Evolutionary conservation across 2,888 invertebrate species (phyloP), one percentile per base, ranked within the genome.

Genomic region (Neria commutata): DNA sequence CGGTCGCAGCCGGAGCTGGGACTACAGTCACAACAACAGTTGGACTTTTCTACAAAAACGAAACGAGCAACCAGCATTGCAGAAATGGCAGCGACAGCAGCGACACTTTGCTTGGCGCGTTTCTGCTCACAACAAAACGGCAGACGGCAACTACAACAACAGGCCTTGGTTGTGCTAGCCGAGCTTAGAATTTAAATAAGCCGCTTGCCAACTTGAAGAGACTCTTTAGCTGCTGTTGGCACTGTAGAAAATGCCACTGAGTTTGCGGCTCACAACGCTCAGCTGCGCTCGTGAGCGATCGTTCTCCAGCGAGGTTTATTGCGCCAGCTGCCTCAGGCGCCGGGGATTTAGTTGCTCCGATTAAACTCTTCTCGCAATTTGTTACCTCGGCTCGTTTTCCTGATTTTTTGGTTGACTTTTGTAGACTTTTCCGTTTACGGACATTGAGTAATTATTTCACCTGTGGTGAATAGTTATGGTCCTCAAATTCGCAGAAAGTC

Each of bases 181-280:
- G 68, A 74, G 74, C 68, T 74, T 73, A 74, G 73, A 74, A 74
- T 74, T 74, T 74, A 70, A 74, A 74, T 73, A 71, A 74, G 70
- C 74, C 45, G 29, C 16, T 70, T 61, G 57, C 57, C 57, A 59
- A 46, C 54, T n/a, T n/a, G 40, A 61, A 56, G 61, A 61, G 33
- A 14, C 14, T 23, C 17, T 24, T 10, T 19, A 17, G 29, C 23
- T 56, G 34, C 40, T 49, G 60, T 52, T 55, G 60, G 45, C 63
- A 62, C 42, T 59, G 34, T 61, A 64, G 56, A 56, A 57, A 56
- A 55, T 54, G 47, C 25, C 24, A 56, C 29, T 47, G 50, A 51
- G 56, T 60, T 62, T 54, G 47, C n/a, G n/a, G n/a, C 42, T 59
- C 58, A 29, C 29, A 55, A 40, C 16, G 29, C 11, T 29, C 29